Percentiles rank a stretch among this genome's conserved stretches.
Conservation (phyloP, 1,140 invertebrate species). For the Bombus fervidus region DNA sequence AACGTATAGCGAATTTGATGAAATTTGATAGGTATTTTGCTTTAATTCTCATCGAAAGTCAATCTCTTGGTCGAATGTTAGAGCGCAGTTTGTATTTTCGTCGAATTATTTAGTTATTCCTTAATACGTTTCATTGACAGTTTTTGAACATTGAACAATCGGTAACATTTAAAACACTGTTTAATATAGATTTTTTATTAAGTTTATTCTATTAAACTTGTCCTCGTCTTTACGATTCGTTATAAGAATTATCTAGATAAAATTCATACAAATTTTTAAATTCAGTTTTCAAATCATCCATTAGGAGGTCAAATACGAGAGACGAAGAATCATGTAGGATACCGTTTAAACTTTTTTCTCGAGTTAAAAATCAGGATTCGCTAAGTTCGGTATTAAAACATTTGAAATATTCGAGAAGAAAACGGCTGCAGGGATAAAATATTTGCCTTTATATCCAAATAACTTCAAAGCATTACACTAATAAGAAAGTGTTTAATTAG, state of each 20-base stretch:
- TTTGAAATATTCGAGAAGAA: neutral
- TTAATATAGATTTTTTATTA: neutral
- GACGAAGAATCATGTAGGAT: neutral
- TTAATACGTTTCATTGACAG: neutral
- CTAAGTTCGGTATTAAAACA: neutral
- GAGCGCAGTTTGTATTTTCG: neutral
- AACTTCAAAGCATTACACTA: neutral
- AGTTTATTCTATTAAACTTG: neutral
- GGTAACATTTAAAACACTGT: neutral
- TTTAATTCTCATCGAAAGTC: neutral
- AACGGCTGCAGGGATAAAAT: neutral
- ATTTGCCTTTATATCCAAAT: neutral
- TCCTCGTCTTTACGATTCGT: neutral
- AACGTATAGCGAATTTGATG: neutral
- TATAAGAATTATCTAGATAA: neutral
- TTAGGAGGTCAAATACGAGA: neutral
- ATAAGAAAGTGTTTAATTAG: neutral
- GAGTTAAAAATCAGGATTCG: neutral
- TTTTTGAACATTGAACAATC: neutral
- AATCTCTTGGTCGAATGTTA: neutral
- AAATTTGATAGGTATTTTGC: neutral
- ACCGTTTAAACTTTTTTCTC: neutral
- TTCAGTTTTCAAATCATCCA: neutral
- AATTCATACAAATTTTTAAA: neutral
- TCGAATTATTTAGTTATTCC: neutral